Base-by-base conservation (phyloP, 2,888 invertebrate species). In the Nycteola revayana region DNA sequence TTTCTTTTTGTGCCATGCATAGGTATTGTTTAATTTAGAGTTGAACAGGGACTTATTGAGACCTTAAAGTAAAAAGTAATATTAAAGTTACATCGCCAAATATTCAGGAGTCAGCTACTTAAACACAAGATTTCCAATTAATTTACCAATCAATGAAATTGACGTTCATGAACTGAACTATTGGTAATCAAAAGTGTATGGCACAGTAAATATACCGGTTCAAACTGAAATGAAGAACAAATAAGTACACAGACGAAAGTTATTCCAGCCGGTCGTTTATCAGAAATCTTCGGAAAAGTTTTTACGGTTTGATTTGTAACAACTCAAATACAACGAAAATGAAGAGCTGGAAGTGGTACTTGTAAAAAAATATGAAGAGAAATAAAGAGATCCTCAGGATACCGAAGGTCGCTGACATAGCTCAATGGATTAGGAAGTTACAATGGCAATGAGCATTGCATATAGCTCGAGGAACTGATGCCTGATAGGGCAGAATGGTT, bases 241-340 rank as follows among this genome's bases (percentile, higher is more conserved):
- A 79, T 77, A 83, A 78, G 77, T 74, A 81, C 72, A 71, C 59
- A 68, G 61, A 45, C 54, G 55, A 68, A 80, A 82, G 77, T 81
- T 79, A 66, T 66, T 67, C 72, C 60, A 67, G 60, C 71, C 66
- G 61, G 60, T 64, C 75, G 79, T 75, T 82, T 84, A 85, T 84
- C 86, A 76, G 56, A 68, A 74, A 80, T 81, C 83, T 84, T 78
- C 66, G 68, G 56, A 30, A 63, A 82, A 85, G 71, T 85, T 85
- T 82, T 81, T 78, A 80, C 75, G 71, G 77, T 84, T 83, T 83
- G 84, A 81, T 84, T 85, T 82, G 85, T 81, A 73, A 72, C 73
- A 72, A 72, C 62, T 67, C 59, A 45, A 47, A 22, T 36, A 39
- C 53, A 35, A 26, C 36, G 57, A 55, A 54, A 28, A 50, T 44